Evolutionary conservation across 1,140 invertebrate species (phyloP).

Genomic region (Saccostrea glomerata): DNA sequence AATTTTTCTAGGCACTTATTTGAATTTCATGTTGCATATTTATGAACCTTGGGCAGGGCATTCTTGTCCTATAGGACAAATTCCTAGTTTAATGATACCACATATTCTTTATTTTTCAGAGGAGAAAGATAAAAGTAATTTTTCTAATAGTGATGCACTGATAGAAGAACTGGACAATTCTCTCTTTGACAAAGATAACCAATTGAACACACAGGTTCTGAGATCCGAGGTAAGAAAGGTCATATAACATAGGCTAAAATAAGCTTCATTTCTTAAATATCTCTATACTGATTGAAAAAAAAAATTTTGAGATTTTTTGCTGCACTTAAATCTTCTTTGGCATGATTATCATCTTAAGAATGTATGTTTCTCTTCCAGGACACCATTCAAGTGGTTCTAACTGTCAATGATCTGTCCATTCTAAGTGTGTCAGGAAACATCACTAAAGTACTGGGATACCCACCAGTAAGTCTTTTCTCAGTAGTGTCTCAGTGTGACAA

Average conservation of each 20-base stretch:
- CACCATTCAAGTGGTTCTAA: constrained; percentile 58
- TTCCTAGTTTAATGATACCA: background rate
- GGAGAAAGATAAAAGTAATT: constrained; percentile 33
- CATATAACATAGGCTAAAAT: too few relatives aligned
- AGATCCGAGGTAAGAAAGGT: background rate
- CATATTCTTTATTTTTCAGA: background rate
- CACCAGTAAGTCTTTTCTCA: constrained; percentile 52
- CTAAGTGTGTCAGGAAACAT: constrained; percentile 53
- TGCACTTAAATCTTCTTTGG: too few relatives aligned
- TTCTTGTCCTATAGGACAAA: too few relatives aligned
- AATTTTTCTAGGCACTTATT: too few relatives aligned
- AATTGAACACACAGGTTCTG: background rate
- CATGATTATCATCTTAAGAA: too few relatives aligned
- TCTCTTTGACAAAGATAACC: constrained; percentile 19
- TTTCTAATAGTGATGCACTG: background rate
- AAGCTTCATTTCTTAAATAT: too few relatives aligned
- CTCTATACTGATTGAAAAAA: too few relatives aligned
- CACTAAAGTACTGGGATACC: constrained; percentile 63
- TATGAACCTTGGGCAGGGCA: too few relatives aligned
- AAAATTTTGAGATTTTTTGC: too few relatives aligned
- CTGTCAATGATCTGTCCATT: constrained; percentile 60
- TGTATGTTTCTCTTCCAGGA: constrained; percentile 49
- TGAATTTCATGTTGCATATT: too few relatives aligned
- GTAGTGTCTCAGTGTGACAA: background rate
- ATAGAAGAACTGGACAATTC: constrained; percentile 4